Evolutionary conservation across 2,888 invertebrate species (phyloP).

Genomic region (Mythimna loreyi): DNA sequence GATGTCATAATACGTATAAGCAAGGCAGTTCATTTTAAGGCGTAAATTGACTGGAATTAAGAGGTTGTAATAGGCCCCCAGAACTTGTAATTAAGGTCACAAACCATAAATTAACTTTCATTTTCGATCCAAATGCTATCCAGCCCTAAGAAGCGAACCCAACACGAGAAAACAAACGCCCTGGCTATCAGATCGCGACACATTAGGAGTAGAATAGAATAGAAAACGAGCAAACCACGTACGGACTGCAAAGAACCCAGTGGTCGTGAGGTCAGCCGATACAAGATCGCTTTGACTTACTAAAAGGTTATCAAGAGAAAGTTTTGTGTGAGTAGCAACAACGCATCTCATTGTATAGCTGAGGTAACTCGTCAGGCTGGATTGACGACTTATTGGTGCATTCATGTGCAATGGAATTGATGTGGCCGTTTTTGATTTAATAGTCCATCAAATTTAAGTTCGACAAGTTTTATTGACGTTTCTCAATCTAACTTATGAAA

Average conservation of each 20-base stretch:
- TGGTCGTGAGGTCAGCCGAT: constrained; percentile 77
- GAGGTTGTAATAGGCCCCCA: too few relatives aligned
- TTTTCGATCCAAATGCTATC: constrained; percentile 39
- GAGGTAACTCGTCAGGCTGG: constrained; percentile 52
- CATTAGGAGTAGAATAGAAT: constrained; percentile 70
- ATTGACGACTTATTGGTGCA: constrained; percentile 52
- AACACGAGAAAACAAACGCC: constrained; percentile 44
- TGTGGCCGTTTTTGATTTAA: constrained; percentile 24
- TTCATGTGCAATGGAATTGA: constrained; percentile 39
- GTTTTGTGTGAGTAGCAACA: constrained; percentile 64
- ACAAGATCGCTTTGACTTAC: constrained; percentile 74
- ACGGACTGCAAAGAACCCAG: constrained; percentile 70
- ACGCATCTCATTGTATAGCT: constrained; percentile 75
- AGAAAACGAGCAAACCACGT: constrained; percentile 76
- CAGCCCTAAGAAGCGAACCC: constrained; percentile 35
- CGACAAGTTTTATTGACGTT: neutral
- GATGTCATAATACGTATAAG: too few relatives aligned
- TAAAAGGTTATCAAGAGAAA: constrained; percentile 87
- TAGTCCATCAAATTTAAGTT: constrained; percentile 9
- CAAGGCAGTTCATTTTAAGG: too few relatives aligned
- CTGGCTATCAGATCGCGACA: constrained; percentile 64
- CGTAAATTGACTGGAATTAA: too few relatives aligned
- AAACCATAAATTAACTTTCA: constrained; percentile 52
- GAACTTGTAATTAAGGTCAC: constrained; percentile 38
- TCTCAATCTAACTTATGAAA: neutral